These are phyloP conservation scores for Heliconius eleuchia DNA, from an alignment of 1,140 invertebrate genomes.

Conservation along the genomic window DNA sequence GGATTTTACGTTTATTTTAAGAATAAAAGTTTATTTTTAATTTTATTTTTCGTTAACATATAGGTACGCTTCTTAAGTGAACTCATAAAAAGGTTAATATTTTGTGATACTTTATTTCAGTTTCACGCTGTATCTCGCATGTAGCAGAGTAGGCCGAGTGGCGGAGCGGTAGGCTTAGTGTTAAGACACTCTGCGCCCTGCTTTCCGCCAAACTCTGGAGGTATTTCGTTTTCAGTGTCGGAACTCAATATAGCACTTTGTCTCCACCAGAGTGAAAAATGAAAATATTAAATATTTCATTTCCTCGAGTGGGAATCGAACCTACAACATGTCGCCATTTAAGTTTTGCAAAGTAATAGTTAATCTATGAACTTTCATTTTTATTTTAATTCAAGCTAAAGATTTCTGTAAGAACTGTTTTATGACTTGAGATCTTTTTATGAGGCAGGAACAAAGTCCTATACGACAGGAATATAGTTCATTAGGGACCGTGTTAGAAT, in stretches of 20 bases:
- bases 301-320: no score
- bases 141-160: no score
- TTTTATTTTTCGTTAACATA: conserved; percentile 54
- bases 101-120: background rate
- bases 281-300: no score
- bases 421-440: background rate
- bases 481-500: background rate
- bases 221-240: no score
- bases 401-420: background rate
- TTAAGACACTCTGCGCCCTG: no score
- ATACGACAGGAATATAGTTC: background rate
- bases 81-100: conserved; percentile 18
- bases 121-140: no score
- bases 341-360: no score
- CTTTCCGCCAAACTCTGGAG: background rate
- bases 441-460: no score
- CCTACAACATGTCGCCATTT: no score
- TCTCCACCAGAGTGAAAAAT: no score
- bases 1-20: conserved; percentile 51
- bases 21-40: conserved; percentile 61
- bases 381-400: background rate
- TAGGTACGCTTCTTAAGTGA: background rate
- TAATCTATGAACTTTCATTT: no score
- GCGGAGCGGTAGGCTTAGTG: background rate
- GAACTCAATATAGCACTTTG: no score